Percentiles rank a stretch among this genome's conserved stretches.
These are phyloP conservation scores for Istiophorus platypterus DNA, from an alignment of 2,113 vertebrate species.

Conservation along the genomic window DNA sequence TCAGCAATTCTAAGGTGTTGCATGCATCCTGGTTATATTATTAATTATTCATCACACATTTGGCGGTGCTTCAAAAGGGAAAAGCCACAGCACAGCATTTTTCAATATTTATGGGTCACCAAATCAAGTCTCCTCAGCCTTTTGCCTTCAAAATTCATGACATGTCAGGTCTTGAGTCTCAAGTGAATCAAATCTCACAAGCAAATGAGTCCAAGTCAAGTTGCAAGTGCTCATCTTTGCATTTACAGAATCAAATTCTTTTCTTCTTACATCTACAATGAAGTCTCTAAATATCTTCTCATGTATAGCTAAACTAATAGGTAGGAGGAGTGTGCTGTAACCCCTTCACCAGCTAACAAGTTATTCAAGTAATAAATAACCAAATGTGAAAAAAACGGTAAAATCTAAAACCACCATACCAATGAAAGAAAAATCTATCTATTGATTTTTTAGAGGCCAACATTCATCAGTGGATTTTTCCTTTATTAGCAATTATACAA, in stretches of 20 bases:
- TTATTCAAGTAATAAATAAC: not conserved
- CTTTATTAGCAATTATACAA: too few species aligned
- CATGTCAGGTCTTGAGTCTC: not conserved
- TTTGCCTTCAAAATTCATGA: not conserved
- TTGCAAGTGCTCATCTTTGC: not conserved
- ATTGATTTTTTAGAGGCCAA: too few species aligned
- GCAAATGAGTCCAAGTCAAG: not conserved
- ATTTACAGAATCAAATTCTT: not conserved
- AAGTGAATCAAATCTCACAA: not conserved
- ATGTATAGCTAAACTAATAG: too few species aligned
- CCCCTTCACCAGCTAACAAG: not conserved
- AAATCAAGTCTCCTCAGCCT: slow-evolving; percentile 1
- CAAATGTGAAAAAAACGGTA: not conserved
- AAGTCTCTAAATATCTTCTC: too few species aligned
- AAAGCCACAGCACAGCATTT: slow-evolving; percentile 16
- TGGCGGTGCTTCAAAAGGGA: not conserved
- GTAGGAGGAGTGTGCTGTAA: not conserved
- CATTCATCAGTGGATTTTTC: too few species aligned
- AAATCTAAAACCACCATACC: too few species aligned
- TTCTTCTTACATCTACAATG: not conserved
- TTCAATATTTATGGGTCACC: slow-evolving; percentile 3
- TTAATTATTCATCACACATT: slow-evolving; percentile 27
- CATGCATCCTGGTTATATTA: not conserved
- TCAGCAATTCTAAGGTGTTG: not conserved
- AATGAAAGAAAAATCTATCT: too few species aligned